phyloP scores from a whole-genome alignment of 2,888 invertebrate genomes.

The Noctua janthe region DNA sequence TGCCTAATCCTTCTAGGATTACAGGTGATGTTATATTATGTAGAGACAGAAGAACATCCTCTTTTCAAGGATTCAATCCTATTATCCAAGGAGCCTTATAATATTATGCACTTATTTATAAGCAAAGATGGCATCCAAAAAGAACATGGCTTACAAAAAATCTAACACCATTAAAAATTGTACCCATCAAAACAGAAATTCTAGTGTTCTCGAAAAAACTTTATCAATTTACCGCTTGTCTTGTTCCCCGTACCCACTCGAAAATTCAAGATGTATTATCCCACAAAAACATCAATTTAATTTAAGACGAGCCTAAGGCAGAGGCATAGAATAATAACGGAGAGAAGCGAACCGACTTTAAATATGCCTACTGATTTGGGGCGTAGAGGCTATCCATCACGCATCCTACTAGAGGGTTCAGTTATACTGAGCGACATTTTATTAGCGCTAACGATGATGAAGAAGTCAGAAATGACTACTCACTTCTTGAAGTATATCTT shows the following conservation, averaged over 20 bases:
- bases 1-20: not conserved
- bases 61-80: too few species aligned
- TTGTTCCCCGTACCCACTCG: conserved; percentile 33
- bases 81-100: too few species aligned
- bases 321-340: conserved; percentile 2
- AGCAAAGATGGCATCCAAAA: not conserved
- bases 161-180: not conserved
- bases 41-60: too few species aligned
- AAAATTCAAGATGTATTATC: conserved; percentile 50
- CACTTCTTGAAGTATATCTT: not conserved
- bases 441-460: not conserved
- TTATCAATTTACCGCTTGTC: conserved; percentile 33
- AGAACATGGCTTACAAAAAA: not conserved
- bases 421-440: not conserved
- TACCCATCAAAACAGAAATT: not conserved
- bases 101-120: not conserved
- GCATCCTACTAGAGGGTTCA: not conserved
- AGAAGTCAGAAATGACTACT: not conserved
- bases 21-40: not conserved
- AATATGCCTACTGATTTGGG: not conserved
- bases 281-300: conserved; percentile 65
- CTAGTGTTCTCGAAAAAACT: conserved; percentile 11
- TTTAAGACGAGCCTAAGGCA: conserved; percentile 51
- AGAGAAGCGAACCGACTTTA: not conserved
- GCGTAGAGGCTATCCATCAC: not conserved